Base-by-base conservation (phyloP, 2,888 invertebrate species). In the Eristalis arbustorum region DNA sequence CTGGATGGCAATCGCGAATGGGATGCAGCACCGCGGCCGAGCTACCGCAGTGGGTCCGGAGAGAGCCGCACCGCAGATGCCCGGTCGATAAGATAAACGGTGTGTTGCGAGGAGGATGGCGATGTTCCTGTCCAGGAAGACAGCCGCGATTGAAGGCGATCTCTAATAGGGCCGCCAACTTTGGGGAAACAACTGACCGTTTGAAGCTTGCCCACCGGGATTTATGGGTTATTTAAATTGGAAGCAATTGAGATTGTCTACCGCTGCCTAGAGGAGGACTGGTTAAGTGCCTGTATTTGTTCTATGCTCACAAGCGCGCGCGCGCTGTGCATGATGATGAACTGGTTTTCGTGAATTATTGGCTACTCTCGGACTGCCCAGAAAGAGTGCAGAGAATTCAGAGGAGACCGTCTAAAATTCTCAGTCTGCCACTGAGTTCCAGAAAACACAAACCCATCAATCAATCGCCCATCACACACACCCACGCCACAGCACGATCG, bases 81-180 rank as follows among this genome's bases (percentile, higher is more conserved):
- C 10, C 63, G 42, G 6, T 25, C 71, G 83, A 83, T 83, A 68
- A 83, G 79, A 83, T 83, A 83, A 87, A 78, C 79, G 68, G 74
- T 87, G 71, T 78, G 74, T 71, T 75, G 69, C 37, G 66, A 57
- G 67, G 69, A 57, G 71, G 72, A 64, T 67, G 68, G 64, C 49
- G 62, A 71, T 75, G 64, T 64, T 49, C 49, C 62, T 42, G 31
- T 31, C n/a, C n/a, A 22, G 49, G 66, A 67, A 80, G 71, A 37
- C 71, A 75, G n/a, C 28, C 23, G 31, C 56, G 84, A 71, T 76
- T 67, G 62, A 42, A 76, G 63, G 75, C 57, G 72, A 13, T 49
- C 40, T n/a, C 34, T n/a, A 34, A 42, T 59, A 67, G 42, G 40
- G 72, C 42, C 28, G 13, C 11, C 49, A 23, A 66, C n/a, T 69